Evolutionary conservation across 1,140 invertebrate genomes (phyloP), one percentile per base, ranked within the genome.

Genomic region (Scylla paramamosain): DNA sequence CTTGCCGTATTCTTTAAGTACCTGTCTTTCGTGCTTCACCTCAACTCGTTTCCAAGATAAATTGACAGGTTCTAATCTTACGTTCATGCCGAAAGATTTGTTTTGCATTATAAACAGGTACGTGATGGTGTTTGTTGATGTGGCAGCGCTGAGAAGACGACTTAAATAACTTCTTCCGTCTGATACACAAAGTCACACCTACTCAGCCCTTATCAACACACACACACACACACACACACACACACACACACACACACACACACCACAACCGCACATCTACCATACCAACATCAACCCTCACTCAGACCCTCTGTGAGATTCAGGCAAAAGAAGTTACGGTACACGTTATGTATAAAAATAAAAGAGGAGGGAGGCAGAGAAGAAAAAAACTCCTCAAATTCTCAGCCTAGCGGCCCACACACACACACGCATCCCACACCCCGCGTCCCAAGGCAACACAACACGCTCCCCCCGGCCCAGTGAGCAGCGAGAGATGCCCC

Each of bases 401-500:
- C 10, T 59, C 52, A 12, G 52, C 10, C 8, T 28, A 87, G 31
- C 12, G 2, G 39, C 28, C 31, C 29, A 87, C 25, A 32, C n/a
- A 90, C 46, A 90, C 46, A 45, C 46, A 88, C 32, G 32, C 45
- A 39, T 45, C 32, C n/a, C 46, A 89, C 16, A 89, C 0, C n/a
- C 46, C 20, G n/a, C 16, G 20, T 48, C 48, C 39, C 10, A 20
- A 29, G 39, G 20, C 20, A 25, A 91, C 59, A 59, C 67, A 20
- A 4, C 10, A 67, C 59, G 20, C 20, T 6, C 67, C n/a, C 8
- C 20, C 20, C 67, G 67, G 10, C 12, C 16, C 7, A 46, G 46
- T 31, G 16, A 93, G 88, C 82, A 67, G 25, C 89, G 45, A 48
- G 32, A 52, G 89, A 91, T 91, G 89, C 45, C 45, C 10, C 25